phyloP scores from a whole-genome alignment of 2,797 vertebrate species.

The Hyperoplus lanceolatus region DNA sequence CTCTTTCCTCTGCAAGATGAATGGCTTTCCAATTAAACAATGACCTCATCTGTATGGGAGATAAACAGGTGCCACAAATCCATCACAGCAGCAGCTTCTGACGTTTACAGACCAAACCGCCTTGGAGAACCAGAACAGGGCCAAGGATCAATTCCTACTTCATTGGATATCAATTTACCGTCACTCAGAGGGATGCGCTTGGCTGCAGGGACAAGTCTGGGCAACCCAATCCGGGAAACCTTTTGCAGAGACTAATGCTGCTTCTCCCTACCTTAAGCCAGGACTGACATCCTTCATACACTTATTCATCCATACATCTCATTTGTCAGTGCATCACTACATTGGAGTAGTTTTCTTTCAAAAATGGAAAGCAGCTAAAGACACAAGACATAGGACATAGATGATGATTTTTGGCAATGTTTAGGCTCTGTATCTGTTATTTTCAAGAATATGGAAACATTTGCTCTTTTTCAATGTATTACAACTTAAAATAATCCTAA shows the following conservation, averaged over 20 bases:
- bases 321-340: conserved; percentile 34
- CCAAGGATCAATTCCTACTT: conserved; percentile 84
- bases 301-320: conserved; percentile 69
- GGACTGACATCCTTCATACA: conserved; percentile 75
- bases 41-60: conserved; percentile 39
- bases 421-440: background rate
- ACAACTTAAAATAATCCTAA: background rate
- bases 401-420: background rate
- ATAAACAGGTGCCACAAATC: conserved; percentile 60
- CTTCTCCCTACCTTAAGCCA: conserved; percentile 80
- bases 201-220: conserved; percentile 72
- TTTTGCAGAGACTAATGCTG: conserved; percentile 83
- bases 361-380: conserved; percentile 8
- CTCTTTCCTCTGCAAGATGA: conserved; percentile 27
- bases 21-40: conserved; percentile 49
- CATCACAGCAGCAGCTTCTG: conserved; percentile 61
- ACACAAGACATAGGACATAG: conserved; percentile 6
- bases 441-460: background rate
- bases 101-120: conserved; percentile 69
- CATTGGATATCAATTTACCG: conserved; percentile 85
- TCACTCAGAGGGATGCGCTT: conserved; percentile 83
- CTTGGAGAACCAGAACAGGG: conserved; percentile 78
- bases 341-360: conserved; percentile 24
- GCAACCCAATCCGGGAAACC: conserved; percentile 62
- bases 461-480: background rate